Conservation (phyloP, 2,888 invertebrate species). For the Drosophila mercatorum region DNA sequence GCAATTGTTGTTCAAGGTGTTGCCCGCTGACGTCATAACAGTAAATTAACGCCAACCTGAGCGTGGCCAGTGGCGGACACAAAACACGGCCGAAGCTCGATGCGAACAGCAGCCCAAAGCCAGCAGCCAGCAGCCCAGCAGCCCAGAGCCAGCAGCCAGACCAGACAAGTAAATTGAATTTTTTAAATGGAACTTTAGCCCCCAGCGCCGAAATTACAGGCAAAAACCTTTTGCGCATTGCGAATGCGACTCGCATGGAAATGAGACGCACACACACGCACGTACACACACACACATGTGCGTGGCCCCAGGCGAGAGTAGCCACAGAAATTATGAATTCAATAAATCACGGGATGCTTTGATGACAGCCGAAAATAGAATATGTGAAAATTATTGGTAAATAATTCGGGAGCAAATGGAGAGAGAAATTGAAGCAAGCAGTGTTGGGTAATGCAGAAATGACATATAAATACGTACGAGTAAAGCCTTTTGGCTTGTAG, state of each 20-base stretch:
- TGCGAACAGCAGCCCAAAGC: background rate
- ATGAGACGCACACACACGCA: constrained; percentile 27
- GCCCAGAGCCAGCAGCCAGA: constrained; percentile 8
- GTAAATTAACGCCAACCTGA: constrained; percentile 60
- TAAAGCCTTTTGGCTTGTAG: no score
- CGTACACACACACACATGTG: background rate
- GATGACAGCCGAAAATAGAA: background rate
- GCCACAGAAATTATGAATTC: constrained; percentile 16
- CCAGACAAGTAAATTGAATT: constrained; percentile 60
- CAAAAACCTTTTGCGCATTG: constrained; percentile 41
- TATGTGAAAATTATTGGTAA: background rate
- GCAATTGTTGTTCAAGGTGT: constrained; percentile 38
- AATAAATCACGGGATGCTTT: background rate
- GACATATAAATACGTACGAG: no score
- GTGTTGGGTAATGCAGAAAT: background rate
- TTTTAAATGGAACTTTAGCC: constrained; percentile 50
- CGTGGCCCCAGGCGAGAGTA: constrained; percentile 35
- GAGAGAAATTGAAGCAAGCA: background rate
- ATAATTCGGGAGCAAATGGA: no score
- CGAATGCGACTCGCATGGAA: constrained; percentile 47
- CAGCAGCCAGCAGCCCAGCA: background rate
- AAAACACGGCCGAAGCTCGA: background rate
- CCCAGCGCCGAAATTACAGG: constrained; percentile 40
- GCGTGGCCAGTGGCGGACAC: background rate
- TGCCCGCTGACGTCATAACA: constrained; percentile 69